Conservation (phyloP, 2,888 invertebrate genomes). For the Heliconius erato region DNA sequence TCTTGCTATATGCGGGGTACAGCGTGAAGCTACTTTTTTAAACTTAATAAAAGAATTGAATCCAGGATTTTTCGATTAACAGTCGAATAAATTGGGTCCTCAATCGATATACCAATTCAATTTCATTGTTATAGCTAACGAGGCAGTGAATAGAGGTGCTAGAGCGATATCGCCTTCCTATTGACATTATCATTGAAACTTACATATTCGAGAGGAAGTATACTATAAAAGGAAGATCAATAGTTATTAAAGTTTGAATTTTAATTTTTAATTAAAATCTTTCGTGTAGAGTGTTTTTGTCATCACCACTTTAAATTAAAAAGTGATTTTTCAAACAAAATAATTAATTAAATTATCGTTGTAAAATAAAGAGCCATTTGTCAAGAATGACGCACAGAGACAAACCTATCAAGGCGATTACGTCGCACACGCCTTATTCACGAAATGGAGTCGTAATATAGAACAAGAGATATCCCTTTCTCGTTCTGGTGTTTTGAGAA, state of each 20-base stretch:
- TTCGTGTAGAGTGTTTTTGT: no score
- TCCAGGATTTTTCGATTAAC: neutral
- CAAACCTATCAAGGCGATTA: no score
- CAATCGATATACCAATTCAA: conserved; percentile 1
- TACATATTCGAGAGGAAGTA: neutral
- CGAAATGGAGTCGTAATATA: no score
- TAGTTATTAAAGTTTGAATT: neutral
- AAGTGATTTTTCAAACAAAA: no score
- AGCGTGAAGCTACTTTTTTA: neutral
- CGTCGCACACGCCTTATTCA: no score
- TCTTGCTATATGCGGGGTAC: neutral
- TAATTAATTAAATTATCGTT: no score
- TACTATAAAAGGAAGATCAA: neutral
- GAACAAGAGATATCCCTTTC: no score
- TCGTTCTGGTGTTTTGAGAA: no score
- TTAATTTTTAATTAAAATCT: no score
- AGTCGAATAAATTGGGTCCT: neutral
- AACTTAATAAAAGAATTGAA: neutral
- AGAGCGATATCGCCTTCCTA: neutral
- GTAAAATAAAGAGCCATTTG: no score
- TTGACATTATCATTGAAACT: neutral
- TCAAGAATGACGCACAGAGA: no score
- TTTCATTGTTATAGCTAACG: conserved; percentile 4
- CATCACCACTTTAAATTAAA: no score
- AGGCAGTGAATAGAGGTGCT: neutral